These are phyloP conservation scores for Oceanodroma tethys DNA, from an alignment of 2,113 vertebrate species.

Conservation along the genomic window DNA sequence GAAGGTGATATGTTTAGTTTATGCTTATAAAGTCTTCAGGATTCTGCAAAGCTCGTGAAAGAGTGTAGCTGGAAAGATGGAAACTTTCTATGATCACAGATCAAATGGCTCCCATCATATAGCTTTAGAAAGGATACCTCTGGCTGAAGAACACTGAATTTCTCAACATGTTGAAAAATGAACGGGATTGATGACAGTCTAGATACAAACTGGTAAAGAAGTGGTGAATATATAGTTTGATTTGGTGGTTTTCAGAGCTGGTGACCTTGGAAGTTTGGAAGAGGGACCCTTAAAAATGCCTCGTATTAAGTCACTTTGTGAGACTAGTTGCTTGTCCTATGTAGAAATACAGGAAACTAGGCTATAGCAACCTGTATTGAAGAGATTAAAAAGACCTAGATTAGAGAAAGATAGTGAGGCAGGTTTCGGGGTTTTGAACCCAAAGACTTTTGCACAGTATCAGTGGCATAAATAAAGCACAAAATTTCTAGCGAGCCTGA, in stretches of 20 bases:
- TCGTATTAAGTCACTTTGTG: neutral
- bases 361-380: neutral
- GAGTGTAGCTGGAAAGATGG: neutral
- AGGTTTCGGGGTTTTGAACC: neutral
- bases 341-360: neutral
- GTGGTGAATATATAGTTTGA: neutral
- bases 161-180: neutral
- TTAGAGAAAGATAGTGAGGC: neutral
- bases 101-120: neutral
- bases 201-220: neutral
- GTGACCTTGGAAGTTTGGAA: neutral
- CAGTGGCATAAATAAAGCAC: neutral
- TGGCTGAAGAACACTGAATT: neutral
- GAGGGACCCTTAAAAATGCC: neutral
- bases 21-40: neutral
- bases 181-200: neutral
- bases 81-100: neutral
- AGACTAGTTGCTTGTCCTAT: neutral
- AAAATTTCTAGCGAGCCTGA: neutral
- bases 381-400: neutral
- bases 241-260: neutral
- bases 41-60: neutral
- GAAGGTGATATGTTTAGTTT: neutral
- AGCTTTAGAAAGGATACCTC: neutral
- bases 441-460: neutral